Evolutionary conservation across 23 tunicate species (phyloP), one percentile per base, ranked within the genome.

Genomic region (Trididemnum nubilum): DNA sequence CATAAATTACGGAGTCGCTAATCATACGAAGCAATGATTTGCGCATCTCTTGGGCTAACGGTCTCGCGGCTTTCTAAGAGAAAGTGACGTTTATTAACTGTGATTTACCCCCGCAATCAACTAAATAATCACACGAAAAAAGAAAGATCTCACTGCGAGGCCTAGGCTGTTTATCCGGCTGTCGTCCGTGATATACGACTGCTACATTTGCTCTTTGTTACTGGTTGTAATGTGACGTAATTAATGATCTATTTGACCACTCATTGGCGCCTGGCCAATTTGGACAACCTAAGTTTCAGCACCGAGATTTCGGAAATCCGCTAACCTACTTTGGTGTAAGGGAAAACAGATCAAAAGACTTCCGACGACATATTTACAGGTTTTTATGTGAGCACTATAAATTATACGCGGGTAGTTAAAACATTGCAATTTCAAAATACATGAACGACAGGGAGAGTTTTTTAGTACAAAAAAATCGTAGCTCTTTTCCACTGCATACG

Each of bases 11-110:
- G 79, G 32, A n/a, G 79, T 49, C 60, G 79, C 79, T 37, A 24
- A 9, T 39, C 31, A 12, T 49, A 15, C 22, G 74, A 3, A 2
- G 33, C 26, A 24, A 19, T 73, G 79, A 73, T 73, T 73, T 73
- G 79, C 60, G 32, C 79, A 73, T 73, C 79, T 73, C 79, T 59
- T 36, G 59, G 79, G 58, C 79, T 22, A 73, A 33, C 60, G 59
- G 3, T 73, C 79, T 7, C 59, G 60, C 59, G 12, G 79, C 32
- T 37, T 39, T 39, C 27, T 49, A 19, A 39, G 59, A 70, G n/a
- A 38, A 24, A 2, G 26, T 75, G 84, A 80, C 84, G 66, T 80
- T 80, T 80, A 80, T 80, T 80, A 80, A 80, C 84, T 80, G 71
- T 80, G 84, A 80, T 80, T 80, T 80, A 80, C 82, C 71, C n/a